Base-by-base conservation (phyloP, 2,888 invertebrate genomes). In the Xestia rhomboidea region DNA sequence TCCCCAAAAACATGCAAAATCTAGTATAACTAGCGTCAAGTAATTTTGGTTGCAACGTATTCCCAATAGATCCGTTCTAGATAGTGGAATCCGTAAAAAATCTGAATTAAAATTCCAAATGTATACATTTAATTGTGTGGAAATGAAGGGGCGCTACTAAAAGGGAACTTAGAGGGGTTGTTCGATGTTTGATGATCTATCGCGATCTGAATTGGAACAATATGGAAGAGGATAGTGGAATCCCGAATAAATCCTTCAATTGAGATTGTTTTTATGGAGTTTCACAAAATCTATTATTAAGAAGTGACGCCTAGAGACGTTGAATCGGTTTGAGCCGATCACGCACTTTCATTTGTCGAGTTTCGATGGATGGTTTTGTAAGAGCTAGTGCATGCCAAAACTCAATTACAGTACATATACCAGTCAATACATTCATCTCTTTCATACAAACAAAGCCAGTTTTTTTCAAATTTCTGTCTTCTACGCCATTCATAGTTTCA, bases 91-190 rank as follows among this genome's bases (percentile, higher is more conserved):
- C 57, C 38, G 11, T 77, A 76, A 34, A 67, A 68, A 44, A 54
- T 7, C 6, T 1, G 1, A 77, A 60, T 62, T 27, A 24, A 54
- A 77, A 77, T 51, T 77, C n/a, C 3, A 11, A 68, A 44, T 27
- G 21, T 70, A 21, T 44, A 44, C 38, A 38, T 57, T 76, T 67
- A 66, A 76, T 76, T 77, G 30, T 41, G n/a, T 49, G 30, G 18
- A 71, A 44, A 34, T 54, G 60, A 60, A 77, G 60, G 49, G 78
- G 49, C 46, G n/a, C 68, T 18, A 41, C n/a, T 62, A 79, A 41
- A 51, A 62, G 18, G 46, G 27, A 74, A 49, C 34, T 62, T 30
- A 10, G 49, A 62, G 49, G 78, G 70, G 49, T 79, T 44, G 62
- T 79, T 62, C 51, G 7, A 21, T 51, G 44, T 34, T 44, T 69